phyloP scores from a whole-genome alignment of 1,140 invertebrate species.

The Uloborus diversus region DNA sequence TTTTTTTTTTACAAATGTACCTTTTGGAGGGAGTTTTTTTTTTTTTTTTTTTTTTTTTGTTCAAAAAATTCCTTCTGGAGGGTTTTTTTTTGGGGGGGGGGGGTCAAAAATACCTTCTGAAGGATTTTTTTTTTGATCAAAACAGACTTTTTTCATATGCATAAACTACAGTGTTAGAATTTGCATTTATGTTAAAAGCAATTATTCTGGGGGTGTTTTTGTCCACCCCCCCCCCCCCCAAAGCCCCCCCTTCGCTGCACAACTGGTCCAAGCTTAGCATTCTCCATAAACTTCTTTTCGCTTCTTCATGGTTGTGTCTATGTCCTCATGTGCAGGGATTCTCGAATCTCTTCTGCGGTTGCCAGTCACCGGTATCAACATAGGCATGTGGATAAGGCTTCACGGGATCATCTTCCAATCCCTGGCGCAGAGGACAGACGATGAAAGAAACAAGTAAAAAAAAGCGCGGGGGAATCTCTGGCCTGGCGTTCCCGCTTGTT shows the following conservation, averaged over 20 bases:
- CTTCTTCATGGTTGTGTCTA: background rate
- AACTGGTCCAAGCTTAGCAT: background rate
- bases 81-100: no score
- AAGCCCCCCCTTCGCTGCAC: background rate
- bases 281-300: background rate
- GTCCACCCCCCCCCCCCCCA: no score
- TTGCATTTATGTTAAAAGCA: no score
- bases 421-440: conserved; percentile 13
- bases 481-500: conserved; percentile 20
- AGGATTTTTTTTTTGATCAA: no score
- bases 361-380: background rate
- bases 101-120: no score
- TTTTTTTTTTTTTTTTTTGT: no score
- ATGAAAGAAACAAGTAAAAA: no score
- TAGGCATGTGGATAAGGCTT: conserved; percentile 2
- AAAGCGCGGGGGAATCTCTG: background rate
- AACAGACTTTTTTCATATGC: no score
- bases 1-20: no score
- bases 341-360: background rate
- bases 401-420: conserved; percentile 4
- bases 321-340: background rate
- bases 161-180: no score
- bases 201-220: background rate
- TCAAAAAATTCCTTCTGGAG: no score
- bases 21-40: no score